These are phyloP conservation scores for Nezara viridula DNA, from an alignment of 2,888 invertebrate genomes.

Conservation along the genomic window DNA sequence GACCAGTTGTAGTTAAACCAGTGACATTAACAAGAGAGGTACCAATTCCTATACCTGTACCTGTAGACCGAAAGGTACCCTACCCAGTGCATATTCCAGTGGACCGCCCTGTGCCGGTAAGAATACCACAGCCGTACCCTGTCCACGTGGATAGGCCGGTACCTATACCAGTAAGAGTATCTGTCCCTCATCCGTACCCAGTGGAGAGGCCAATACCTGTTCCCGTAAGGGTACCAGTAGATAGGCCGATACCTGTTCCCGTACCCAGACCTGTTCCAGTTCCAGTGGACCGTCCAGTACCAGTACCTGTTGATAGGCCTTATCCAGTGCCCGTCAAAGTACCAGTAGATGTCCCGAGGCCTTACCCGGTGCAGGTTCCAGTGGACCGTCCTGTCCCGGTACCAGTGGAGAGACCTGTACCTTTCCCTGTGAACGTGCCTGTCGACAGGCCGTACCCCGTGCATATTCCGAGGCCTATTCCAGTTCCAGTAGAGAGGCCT, in stretches of 20 bases:
- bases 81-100: conserved; percentile 65
- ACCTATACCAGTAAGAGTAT: conserved; percentile 64
- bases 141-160: conserved; percentile 63
- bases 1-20: conserved; percentile 19
- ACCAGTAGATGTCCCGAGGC: conserved; percentile 66
- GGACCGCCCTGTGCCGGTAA: conserved; percentile 65
- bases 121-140: conserved; percentile 65
- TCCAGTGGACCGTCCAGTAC: conserved; percentile 63
- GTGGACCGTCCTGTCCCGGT: conserved; percentile 61
- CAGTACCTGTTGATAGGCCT: conserved; percentile 65
- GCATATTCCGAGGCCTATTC: conserved; percentile 64
- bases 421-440: conserved; percentile 64
- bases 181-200: conserved; percentile 65
- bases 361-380: conserved; percentile 65
- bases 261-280: conserved; percentile 65
- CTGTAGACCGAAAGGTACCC: conserved; percentile 66
- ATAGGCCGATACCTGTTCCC: conserved; percentile 62
- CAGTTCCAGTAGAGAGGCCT: conserved; percentile 64
- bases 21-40: conserved; percentile 64
- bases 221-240: conserved; percentile 64
- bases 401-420: conserved; percentile 56
- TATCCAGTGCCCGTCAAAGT: conserved; percentile 66
- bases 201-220: conserved; percentile 64
- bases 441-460: conserved; percentile 65
- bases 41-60: conserved; percentile 66